phyloP scores from a whole-genome alignment of 1,140 invertebrate genomes.

The Halesus radiatus region DNA sequence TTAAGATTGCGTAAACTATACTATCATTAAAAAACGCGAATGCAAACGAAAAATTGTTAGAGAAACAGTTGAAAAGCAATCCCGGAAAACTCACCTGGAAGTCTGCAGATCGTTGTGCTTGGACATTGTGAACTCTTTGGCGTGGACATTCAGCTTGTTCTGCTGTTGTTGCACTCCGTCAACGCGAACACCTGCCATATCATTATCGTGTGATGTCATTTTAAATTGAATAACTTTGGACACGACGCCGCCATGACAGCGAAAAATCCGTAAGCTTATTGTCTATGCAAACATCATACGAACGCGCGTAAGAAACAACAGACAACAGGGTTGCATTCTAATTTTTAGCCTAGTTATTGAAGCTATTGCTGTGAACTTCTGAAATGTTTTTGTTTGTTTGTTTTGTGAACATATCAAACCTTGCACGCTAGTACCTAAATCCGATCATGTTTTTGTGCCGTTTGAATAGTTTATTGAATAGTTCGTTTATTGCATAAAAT shows the following conservation, averaged over 20 bases:
- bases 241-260: slow-evolving; percentile 37
- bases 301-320: neutral
- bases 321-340: slow-evolving; percentile 23
- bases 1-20: too few species aligned
- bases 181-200: slow-evolving; percentile 67
- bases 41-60: neutral
- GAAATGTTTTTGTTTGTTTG: too few species aligned
- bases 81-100: slow-evolving; percentile 67
- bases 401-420: too few species aligned
- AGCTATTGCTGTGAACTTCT: neutral
- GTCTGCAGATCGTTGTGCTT: slow-evolving; percentile 75
- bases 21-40: too few species aligned
- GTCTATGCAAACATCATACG: slow-evolving; percentile 32
- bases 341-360: neutral
- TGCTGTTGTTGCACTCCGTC: slow-evolving; percentile 61
- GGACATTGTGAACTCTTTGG: slow-evolving; percentile 86
- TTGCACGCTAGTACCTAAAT: too few species aligned
- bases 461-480: neutral
- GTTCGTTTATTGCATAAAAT: too few species aligned
- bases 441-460: neutral
- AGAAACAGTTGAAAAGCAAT: slow-evolving; percentile 30
- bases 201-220: slow-evolving; percentile 37
- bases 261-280: slow-evolving; percentile 36
- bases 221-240: slow-evolving; percentile 31
- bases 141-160: slow-evolving; percentile 84